A percentile compares a stretch with the other conserved stretches of the same genome.
These are phyloP conservation scores for Chaetodon trifascialis DNA, from an alignment of 2,113 vertebrate genomes.

Conservation along the genomic window DNA sequence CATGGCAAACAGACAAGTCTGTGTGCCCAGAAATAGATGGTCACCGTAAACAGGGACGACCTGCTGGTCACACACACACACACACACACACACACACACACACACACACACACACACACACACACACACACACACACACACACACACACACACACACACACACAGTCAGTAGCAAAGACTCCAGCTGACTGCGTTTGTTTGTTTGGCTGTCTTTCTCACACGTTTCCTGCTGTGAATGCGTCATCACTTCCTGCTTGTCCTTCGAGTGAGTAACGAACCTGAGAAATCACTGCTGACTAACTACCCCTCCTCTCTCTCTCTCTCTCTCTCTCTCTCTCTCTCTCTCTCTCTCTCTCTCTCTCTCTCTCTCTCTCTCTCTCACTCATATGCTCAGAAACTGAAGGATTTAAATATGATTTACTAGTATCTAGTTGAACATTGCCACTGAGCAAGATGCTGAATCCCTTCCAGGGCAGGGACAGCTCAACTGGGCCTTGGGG, in stretches of 20 bases:
- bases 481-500: neutral
- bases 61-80: constrained; percentile 27
- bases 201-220: constrained; percentile 29
- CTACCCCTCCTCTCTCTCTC: neutral
- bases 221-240: constrained; percentile 44
- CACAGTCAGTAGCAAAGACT: constrained; percentile 29
- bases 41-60: neutral
- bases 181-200: constrained; percentile 46
- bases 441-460: neutral
- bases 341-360: no score
- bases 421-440: neutral
- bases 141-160: no score
- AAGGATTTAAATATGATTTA: neutral
- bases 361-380: no score
- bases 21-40: constrained; percentile 35
- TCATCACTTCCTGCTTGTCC: constrained; percentile 37
- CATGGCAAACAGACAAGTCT: neutral
- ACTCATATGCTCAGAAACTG: neutral
- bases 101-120: no score
- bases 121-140: no score
- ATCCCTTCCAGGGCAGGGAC: neutral
- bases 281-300: constrained; percentile 31
- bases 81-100: no score
- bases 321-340: neutral
- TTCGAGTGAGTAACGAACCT: constrained; percentile 5